A percentile compares a stretch with the other conserved stretches of the same genome.
These are phyloP conservation scores for Lepidothrix coronata DNA, from an alignment of 2,113 vertebrate species.

Conservation along the genomic window DNA sequence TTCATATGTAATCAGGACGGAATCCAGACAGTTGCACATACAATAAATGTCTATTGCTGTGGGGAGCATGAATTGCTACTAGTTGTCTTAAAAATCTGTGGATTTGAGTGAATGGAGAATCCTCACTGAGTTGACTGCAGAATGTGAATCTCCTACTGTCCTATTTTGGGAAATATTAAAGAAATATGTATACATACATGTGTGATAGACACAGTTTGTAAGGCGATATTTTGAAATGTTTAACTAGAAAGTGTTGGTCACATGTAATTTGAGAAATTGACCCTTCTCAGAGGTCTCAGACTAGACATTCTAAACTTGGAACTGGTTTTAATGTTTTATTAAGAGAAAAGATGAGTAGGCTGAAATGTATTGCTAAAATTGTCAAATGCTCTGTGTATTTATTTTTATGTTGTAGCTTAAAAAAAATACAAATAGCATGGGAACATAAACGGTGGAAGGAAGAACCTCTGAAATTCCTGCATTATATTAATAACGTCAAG, in stretches of 20 bases:
- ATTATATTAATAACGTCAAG: not conserved
- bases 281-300: not conserved
- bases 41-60: not conserved
- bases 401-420: not conserved
- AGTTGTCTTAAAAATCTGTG: not conserved
- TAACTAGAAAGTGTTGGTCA: not conserved
- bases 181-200: fast-evolving
- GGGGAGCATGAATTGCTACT: not conserved
- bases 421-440: not conserved
- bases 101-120: not conserved
- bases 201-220: not conserved
- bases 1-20: not conserved
- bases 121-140: not conserved
- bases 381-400: not conserved
- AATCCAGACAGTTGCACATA: not conserved
- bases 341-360: fast-evolving
- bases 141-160: not conserved
- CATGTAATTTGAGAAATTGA: not conserved
- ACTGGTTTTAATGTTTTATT: not conserved
- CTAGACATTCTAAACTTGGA: not conserved
- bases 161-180: not conserved
- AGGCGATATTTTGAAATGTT: not conserved
- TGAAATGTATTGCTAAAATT: not conserved
- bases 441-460: not conserved
- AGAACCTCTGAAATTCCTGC: not conserved